Evolutionary conservation across 1,140 invertebrate genomes (phyloP), one percentile per base, ranked within the genome.

Genomic region (Drosophila burlai): DNA sequence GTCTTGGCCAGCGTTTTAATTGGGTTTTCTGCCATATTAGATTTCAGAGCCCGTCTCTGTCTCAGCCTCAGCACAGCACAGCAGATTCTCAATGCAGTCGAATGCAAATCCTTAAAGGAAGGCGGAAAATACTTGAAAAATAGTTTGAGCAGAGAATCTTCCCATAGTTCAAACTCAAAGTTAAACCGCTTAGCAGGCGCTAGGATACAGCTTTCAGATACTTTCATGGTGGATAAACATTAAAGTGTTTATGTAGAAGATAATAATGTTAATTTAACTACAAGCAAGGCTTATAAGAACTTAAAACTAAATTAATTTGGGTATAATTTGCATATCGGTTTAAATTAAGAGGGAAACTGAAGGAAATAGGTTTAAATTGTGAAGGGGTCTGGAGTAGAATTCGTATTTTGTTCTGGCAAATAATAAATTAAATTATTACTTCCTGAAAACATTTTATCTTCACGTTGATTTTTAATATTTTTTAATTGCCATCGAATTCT

Each of bases 11-110:
- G 65, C 69, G 55, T 84, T 79, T 87, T 87, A 89, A 87, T 87
- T 87, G 83, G 83, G 81, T 87, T 87, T 89, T 78, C 84, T 78
- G 85, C 81, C 81, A 89, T 89, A 87, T 87, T 89, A 89, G 84
- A 87, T 89, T 87, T 89, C 74, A 54, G 66, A 61, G 40, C 43
- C 24, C 18, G 24, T 46, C 52, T 26, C 36, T 47, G 45, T 24
- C 21, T 34, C 21, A 29, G 52, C 36, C 18, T 34, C 9, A 34
- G 31, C 9, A 34, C n/a, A 38, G 52, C 36, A n/a, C 24, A 29
- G 50, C 68, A 71, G 49, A 49, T 58, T 58, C 43, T 31, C 65
- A 59, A 50, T 34, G 52, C 31, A 72, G 69, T 40, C 54, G 42
- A 50, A 73, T 72, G 69, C 67, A 72, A 73, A 73, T 72, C 54